phyloP scores from a whole-genome alignment of 2,797 vertebrate species.

The Spheniscus humboldti region DNA sequence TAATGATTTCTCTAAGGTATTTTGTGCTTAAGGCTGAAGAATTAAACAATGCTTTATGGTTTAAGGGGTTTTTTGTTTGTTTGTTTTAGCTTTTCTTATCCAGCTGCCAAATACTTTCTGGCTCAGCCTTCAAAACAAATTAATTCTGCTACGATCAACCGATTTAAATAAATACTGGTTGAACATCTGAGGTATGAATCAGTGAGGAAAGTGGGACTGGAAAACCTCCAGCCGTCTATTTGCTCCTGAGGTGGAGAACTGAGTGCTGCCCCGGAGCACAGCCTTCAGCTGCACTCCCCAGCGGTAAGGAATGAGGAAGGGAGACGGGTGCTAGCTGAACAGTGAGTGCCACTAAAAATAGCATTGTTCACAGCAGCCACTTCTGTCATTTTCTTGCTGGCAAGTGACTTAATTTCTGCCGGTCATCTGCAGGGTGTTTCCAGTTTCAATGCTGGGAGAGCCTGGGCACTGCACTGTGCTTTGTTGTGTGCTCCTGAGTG shows the following conservation, averaged over 20 bases:
- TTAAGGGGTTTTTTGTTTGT: background rate
- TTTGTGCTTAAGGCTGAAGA: background rate
- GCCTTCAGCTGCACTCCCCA: background rate
- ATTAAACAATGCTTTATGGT: background rate
- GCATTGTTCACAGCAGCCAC: background rate
- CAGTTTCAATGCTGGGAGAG: accelerated
- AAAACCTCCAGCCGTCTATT: accelerated
- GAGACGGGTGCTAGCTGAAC: accelerated
- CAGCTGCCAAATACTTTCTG: conserved; percentile 17
- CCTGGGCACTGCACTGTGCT: accelerated
- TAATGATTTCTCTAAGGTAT: background rate
- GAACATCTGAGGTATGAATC: background rate
- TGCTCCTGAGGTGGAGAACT: accelerated
- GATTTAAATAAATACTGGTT: conserved; percentile 8
- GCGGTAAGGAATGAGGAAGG: background rate
- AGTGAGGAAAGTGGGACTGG: background rate
- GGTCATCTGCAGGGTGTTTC: background rate
- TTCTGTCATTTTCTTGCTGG: background rate
- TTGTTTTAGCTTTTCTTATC: conserved; percentile 30
- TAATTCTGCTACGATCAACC: background rate
- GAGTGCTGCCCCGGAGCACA: background rate
- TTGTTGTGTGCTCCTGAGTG: accelerated
- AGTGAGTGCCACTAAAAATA: accelerated
- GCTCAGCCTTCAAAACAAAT: conserved; percentile 23
- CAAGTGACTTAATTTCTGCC: background rate